Evolutionary conservation across 1,140 invertebrate genomes (phyloP), one percentile per base, ranked within the genome.

Genomic region (Leucophenga varia): DNA sequence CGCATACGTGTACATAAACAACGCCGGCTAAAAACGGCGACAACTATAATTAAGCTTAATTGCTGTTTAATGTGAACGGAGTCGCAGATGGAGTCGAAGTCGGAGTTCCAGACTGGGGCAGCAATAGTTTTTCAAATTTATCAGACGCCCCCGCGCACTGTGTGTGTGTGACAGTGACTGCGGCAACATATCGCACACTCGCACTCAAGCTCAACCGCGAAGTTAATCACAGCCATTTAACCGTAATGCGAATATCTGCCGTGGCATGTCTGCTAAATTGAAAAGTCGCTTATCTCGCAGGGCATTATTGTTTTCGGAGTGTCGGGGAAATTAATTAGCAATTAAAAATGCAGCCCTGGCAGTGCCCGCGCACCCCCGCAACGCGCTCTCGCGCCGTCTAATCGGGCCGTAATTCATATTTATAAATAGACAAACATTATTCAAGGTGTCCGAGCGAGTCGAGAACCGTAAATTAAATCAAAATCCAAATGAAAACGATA

Each of bases 11-110:
- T 25, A 58, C 61, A 54, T 54, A 54, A 54, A 55, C 54, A 55
- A 67, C 53, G 52, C 51, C 58, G 61, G 48, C 61, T 61, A 64
- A n/a, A n/a, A 65, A 67, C 59, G 64, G 63, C 63, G 64, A 67
- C 63, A 67, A 67, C 64, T 67, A 68, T 67, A 67, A 67, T 67
- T 67, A 67, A 67, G 64, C 63, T 67, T 67, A 67, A 67, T 67
- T 67, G 63, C 63, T 67, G 63, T 67, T 67, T 67, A 67, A 65
- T 63, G 64, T 60, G 63, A 53, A 47, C 55, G n/a, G n/a, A n/a
- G n/a, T n/a, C n/a, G n/a, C n/a, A n/a, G n/a, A n/a, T n/a, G n/a
- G n/a, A n/a, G 38, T 30, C 25, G 39, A 3, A 41, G 25, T 28
- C 17, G 28, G 12, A 30, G n/a, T n/a, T 16, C 7, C 12, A 16